Conservation (phyloP, 2,888 invertebrate genomes). For the Andrena camellia region DNA sequence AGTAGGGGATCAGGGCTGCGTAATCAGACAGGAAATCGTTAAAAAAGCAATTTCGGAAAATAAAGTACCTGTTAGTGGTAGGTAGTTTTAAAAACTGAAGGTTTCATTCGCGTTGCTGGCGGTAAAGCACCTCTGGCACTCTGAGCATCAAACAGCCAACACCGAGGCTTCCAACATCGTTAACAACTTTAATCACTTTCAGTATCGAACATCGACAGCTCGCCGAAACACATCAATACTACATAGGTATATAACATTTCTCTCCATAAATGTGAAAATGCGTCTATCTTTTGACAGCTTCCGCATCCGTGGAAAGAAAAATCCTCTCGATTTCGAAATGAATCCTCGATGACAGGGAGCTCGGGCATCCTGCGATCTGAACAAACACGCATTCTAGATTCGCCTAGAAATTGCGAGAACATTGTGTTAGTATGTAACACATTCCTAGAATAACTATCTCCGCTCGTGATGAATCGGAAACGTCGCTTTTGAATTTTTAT, state of each 20-base stretch:
- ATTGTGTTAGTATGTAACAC: not conserved
- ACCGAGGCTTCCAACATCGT: constrained; percentile 34
- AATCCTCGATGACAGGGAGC: not conserved
- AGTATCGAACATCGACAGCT: constrained; percentile 13
- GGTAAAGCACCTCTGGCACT: constrained; percentile 36
- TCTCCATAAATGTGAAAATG: not conserved
- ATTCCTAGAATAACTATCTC: not conserved
- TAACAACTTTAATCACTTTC: constrained; percentile 54
- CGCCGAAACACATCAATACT: not conserved
- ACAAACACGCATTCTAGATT: not conserved
- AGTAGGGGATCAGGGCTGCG: constrained; percentile 40
- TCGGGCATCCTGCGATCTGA: not conserved
- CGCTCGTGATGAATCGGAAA: not conserved
- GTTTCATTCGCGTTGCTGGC: constrained; percentile 31
- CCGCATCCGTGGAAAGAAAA: not conserved
- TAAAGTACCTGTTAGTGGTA: constrained; percentile 55
- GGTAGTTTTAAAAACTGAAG: constrained; percentile 47
- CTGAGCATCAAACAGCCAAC: constrained; percentile 27
- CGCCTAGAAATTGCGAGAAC: not conserved
- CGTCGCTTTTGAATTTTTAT: not conserved
- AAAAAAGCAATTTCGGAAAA: constrained; percentile 59
- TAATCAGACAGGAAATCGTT: constrained; percentile 59
- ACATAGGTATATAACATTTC: not conserved
- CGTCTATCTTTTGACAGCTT: not conserved
- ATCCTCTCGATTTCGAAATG: not conserved